phyloP scores from a whole-genome alignment of 1,140 invertebrate genomes.

The Periplaneta americana region DNA sequence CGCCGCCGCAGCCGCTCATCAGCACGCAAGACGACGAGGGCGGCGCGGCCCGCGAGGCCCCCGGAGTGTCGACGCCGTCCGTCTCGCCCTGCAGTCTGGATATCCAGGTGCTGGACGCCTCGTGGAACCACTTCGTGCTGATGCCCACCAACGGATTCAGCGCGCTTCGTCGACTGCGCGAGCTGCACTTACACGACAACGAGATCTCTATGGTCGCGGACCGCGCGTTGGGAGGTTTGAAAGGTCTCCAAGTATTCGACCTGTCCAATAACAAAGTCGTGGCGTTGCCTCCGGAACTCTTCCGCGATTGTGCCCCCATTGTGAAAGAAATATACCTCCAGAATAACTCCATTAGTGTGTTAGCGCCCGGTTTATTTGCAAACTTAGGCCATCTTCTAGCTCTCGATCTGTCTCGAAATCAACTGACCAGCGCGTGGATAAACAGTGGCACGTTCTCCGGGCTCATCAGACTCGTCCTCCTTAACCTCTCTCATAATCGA shows the following conservation, averaged over 20 bases:
- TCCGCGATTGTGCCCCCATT: conserved; percentile 66
- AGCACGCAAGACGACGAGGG: conserved; percentile 28
- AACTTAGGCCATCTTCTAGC: conserved; percentile 79
- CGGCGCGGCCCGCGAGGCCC: conserved; percentile 3
- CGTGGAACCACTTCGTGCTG: conserved; percentile 75
- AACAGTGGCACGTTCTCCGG: conserved; percentile 77
- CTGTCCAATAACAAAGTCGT: conserved; percentile 83
- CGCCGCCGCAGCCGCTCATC: conserved; percentile 36
- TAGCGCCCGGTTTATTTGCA: conserved; percentile 73
- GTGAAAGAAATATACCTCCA: conserved; percentile 82
- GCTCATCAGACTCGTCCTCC: conserved; percentile 74
- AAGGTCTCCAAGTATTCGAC: conserved; percentile 73
- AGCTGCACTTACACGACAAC: conserved; percentile 75
- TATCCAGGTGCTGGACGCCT: conserved; percentile 76
- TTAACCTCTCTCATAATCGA: conserved; percentile 81
- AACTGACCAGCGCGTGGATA: conserved; percentile 77
- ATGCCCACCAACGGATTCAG: conserved; percentile 75
- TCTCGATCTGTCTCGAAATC: conserved; percentile 82
- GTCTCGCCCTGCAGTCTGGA: conserved; percentile 63
- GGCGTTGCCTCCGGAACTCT: conserved; percentile 76
- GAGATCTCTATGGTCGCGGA: conserved; percentile 81
- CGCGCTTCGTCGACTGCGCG: conserved; percentile 62
- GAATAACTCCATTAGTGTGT: conserved; percentile 79
- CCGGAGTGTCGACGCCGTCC: conserved; percentile 11
- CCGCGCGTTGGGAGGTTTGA: conserved; percentile 68